A percentile compares a stretch with the other conserved stretches of the same genome.
Evolutionary conservation across 2,888 invertebrate genomes (phyloP).

Genomic region (Leucania comma): DNA sequence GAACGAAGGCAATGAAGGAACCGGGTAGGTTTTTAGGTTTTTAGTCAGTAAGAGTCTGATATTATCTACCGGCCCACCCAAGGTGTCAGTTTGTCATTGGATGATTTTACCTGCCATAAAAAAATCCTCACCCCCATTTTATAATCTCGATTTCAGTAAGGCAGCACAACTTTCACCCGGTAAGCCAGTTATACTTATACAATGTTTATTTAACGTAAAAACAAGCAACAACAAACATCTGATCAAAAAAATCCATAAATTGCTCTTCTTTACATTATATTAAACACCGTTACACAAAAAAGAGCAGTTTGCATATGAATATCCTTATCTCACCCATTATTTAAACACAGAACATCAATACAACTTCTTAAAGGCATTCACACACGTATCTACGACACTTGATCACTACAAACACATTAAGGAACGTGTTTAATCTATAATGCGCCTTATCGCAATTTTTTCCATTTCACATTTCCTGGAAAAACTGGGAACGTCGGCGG

Average conservation of each 20-base stretch:
- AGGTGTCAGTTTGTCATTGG: too few species aligned
- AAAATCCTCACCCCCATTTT: too few species aligned
- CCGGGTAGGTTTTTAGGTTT: too few species aligned
- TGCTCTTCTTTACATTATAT: constrained; percentile 39
- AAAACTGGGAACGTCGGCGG: constrained; percentile 84
- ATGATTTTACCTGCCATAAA: too few species aligned
- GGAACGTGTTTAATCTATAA: constrained; percentile 90
- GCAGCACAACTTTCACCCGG: too few species aligned
- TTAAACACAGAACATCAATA: constrained; percentile 77
- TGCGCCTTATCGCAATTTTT: constrained; percentile 91
- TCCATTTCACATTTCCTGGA: constrained; percentile 90
- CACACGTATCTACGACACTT: constrained; percentile 77
- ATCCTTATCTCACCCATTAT: constrained; percentile 79
- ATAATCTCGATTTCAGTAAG: too few species aligned
- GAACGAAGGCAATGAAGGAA: too few species aligned
- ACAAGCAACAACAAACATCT: constrained; percentile 26
- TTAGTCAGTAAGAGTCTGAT: too few species aligned
- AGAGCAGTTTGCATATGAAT: constrained; percentile 77
- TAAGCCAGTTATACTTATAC: background rate
- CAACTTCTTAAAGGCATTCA: constrained; percentile 79
- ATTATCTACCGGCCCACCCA: too few species aligned
- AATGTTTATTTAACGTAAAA: background rate
- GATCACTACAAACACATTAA: constrained; percentile 85
- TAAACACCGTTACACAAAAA: constrained; percentile 59
- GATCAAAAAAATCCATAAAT: constrained; percentile 22